Percentiles rank a stretch among this genome's conserved stretches.
phyloP scores from a whole-genome alignment of 2,888 invertebrate species.

The Heteropelma amictum region DNA sequence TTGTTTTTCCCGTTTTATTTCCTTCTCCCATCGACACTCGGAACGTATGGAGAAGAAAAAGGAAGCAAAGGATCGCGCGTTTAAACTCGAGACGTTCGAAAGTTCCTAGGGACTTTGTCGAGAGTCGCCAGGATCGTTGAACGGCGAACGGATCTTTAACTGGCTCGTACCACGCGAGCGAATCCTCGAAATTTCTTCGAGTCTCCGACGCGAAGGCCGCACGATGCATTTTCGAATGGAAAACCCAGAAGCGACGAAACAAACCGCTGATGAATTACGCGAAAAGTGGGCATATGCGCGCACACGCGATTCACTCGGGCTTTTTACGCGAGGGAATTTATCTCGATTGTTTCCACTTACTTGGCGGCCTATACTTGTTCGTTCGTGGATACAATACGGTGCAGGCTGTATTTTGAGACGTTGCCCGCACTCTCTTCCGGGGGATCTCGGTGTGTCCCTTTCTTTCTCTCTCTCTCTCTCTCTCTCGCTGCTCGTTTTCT shows the following conservation, averaged over 20 bases:
- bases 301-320: constrained; percentile 5
- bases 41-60: no score
- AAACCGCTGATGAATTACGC: no score
- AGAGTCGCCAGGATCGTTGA: no score
- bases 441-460: constrained; percentile 52
- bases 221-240: no score
- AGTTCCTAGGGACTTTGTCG: no score
- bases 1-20: constrained; percentile 14
- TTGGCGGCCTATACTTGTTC: constrained; percentile 64
- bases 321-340: constrained; percentile 40
- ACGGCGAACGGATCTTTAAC: no score
- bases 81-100: no score
- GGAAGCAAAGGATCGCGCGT: no score
- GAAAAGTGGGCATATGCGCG: no score
- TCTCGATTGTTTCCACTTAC: constrained; percentile 68
- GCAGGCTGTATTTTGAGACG: constrained; percentile 69
- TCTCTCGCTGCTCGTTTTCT: constrained; percentile 24
- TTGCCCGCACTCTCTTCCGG: constrained; percentile 72
- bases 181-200: background rate
- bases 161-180: background rate
- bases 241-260: no score
- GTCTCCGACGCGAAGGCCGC: background rate
- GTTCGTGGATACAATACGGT: constrained; percentile 58
- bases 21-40: background rate
- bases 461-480: constrained; percentile 14